Evolutionary conservation across 1,140 invertebrate species (phyloP).

Genomic region (Dreissena rostriformis): DNA sequence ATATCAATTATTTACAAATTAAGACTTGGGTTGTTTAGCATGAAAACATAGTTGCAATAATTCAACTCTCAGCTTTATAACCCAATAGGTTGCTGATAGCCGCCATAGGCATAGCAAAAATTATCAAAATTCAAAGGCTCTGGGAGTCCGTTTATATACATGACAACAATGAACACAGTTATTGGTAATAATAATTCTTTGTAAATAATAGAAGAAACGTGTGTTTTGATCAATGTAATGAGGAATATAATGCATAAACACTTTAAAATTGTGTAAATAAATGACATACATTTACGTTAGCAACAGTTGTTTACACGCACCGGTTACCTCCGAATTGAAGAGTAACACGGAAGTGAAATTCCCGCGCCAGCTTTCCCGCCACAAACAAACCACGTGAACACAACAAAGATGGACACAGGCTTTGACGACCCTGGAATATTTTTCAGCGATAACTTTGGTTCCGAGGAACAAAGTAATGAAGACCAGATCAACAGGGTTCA

Average conservation of each 20-base stretch:
- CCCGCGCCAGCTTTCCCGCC: slow-evolving; percentile 62
- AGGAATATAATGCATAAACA: slow-evolving; percentile 4
- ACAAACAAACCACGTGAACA: slow-evolving; percentile 59
- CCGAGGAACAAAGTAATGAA: slow-evolving; percentile 82
- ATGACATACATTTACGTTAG: slow-evolving; percentile 23
- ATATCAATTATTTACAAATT: too few relatives aligned
- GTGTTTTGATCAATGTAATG: neutral
- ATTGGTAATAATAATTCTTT: neutral
- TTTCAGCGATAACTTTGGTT: slow-evolving; percentile 95
- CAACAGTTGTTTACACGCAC: slow-evolving; percentile 47
- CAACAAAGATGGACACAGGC: slow-evolving; percentile 84
- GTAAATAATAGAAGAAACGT: neutral
- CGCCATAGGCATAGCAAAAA: too few relatives aligned
- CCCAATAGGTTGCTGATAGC: too few relatives aligned
- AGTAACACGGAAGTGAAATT: slow-evolving; percentile 8
- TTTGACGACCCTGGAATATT: slow-evolving; percentile 96
- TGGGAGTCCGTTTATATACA: too few relatives aligned
- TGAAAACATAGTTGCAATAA: too few relatives aligned
- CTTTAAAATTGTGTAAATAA: neutral
- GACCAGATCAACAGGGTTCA: slow-evolving; percentile 89
- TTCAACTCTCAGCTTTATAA: too few relatives aligned
- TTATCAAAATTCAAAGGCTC: too few relatives aligned
- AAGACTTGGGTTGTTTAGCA: too few relatives aligned
- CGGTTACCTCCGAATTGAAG: slow-evolving; percentile 46
- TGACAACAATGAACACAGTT: too few relatives aligned